Percentiles rank a stretch among this genome's conserved stretches.
These are phyloP conservation scores for Athene cunicularia DNA, from an alignment of 2,113 vertebrate species.

Conservation along the genomic window DNA sequence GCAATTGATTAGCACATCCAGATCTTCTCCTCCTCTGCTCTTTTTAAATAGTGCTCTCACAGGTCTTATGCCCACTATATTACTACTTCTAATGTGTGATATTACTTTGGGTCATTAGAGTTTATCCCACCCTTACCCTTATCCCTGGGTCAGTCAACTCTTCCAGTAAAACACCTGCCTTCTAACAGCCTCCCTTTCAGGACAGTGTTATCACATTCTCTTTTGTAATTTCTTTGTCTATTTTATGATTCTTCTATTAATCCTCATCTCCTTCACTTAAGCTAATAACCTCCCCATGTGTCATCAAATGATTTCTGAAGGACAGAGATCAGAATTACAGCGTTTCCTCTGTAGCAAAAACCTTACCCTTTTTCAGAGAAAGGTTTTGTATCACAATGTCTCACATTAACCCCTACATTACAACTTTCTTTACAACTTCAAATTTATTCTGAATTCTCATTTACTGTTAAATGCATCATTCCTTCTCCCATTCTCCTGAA, in stretches of 20 bases:
- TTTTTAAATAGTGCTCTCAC: neutral
- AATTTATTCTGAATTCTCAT: neutral
- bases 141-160: neutral
- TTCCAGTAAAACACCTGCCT: neutral
- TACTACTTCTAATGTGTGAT: accelerated
- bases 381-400: neutral
- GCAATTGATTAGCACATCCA: neutral
- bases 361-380: neutral
- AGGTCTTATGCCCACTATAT: neutral
- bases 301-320: neutral
- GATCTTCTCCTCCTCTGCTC: neutral
- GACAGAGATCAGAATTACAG: neutral
- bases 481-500: neutral
- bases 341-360: neutral
- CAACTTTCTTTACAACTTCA: neutral
- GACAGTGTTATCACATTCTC: neutral
- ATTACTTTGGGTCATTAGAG: neutral
- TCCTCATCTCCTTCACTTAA: neutral
- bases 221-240: neutral
- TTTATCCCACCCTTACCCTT: neutral
- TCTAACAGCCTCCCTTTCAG: neutral
- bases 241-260: neutral
- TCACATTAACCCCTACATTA: neutral
- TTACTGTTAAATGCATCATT: neutral
- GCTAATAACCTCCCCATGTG: neutral